Conservation (phyloP, 2,888 invertebrate genomes). For the Drosophila pegasa region DNA sequence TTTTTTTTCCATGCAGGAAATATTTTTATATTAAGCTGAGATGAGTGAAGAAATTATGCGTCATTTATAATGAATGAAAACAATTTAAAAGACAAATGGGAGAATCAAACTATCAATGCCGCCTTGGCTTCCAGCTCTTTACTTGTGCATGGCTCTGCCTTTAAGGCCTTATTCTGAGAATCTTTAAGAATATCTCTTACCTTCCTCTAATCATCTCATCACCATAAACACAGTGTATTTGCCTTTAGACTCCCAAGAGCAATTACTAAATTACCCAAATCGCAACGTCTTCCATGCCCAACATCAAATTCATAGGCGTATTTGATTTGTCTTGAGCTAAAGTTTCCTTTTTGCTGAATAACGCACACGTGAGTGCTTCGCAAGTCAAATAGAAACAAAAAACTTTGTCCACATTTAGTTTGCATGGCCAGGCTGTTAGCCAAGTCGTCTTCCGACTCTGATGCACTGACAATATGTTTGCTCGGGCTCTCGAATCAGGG, state of each 20-base stretch:
- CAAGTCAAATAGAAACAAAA: conserved; percentile 44
- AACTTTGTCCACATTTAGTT: conserved; percentile 44
- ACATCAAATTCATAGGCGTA: not conserved
- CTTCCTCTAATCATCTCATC: no score
- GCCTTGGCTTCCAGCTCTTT: no score
- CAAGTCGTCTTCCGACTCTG: conserved; percentile 25
- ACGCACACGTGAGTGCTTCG: conserved; percentile 28
- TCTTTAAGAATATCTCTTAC: no score
- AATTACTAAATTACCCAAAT: not conserved
- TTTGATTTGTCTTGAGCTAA: conserved; percentile 19
- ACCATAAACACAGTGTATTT: not conserved
- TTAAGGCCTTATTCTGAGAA: no score
- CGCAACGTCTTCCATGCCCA: not conserved
- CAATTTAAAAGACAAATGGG: no score
- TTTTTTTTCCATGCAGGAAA: not conserved
- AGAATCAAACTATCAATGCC: no score
- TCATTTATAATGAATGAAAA: not conserved
- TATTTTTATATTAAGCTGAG: not conserved
- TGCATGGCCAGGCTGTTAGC: conserved; percentile 19
- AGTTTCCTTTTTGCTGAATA: conserved; percentile 11
- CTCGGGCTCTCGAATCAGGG: conserved; percentile 39
- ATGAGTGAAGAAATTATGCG: not conserved
- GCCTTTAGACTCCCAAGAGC: not conserved
- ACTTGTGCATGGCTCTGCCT: no score
- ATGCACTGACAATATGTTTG: conserved; percentile 51